phyloP scores from a whole-genome alignment of 2,113 vertebrate species.

The Zapornia atra region DNA sequence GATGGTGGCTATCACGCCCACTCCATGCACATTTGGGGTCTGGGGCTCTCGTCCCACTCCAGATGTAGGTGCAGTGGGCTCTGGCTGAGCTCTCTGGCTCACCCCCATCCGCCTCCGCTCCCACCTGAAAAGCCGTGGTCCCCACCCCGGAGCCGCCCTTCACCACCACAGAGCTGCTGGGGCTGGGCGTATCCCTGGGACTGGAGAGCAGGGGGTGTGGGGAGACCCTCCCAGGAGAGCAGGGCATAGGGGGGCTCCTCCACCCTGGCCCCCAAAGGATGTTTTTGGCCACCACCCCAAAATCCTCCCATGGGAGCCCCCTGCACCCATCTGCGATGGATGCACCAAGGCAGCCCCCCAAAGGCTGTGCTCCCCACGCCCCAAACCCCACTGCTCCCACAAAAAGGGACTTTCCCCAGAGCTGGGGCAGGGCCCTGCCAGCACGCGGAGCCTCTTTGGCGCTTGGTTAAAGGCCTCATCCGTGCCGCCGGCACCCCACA shows the following conservation, averaged over 20 bases:
- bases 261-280: neutral
- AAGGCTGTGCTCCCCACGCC: no score
- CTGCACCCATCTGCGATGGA: neutral
- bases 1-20: accelerated
- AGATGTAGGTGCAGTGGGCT: neutral
- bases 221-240: no score
- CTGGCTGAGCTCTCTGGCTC: neutral
- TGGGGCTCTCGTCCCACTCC: neutral
- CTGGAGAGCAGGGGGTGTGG: neutral
- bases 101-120: neutral
- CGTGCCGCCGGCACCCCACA: neutral
- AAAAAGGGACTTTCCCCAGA: accelerated
- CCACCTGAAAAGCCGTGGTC: neutral
- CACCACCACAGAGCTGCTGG: neutral
- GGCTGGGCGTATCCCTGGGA: neutral
- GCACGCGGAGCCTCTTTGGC: neutral
- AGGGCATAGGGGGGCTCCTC: neutral
- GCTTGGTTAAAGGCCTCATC: slow-evolving; percentile 2
- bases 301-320: neutral
- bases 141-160: neutral
- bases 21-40: no score
- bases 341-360: neutral
- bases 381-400: neutral
- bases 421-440: neutral
- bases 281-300: neutral